Evolutionary conservation across 2,888 invertebrate genomes (phyloP), one percentile per base, ranked within the genome.

Genomic region (Diarsia mendica): DNA sequence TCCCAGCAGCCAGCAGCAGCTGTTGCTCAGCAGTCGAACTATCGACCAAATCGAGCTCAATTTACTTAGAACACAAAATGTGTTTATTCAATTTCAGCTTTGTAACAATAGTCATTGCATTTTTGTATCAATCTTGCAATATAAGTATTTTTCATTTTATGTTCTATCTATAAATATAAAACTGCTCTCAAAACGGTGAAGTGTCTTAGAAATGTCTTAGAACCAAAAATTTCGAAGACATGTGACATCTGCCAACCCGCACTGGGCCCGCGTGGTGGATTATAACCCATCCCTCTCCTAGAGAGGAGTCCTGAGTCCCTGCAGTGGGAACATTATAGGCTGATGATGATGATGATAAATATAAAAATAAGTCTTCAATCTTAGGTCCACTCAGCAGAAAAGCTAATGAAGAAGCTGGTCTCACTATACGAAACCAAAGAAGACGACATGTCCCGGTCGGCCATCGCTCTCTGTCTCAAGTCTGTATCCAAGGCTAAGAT

Each of bases 401-500:
- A 97, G 85, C 90, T 97, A 11, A 97, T 97, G 92, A 93, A 94
- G 79, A 97, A 97, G 85, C 87, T 97, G 33, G 96, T 97, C 58
- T 94, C 93, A 1, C 90, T 97, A 18, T 97, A 97, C 88, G 97
- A 97, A 89, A 95, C 94, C 46, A 95, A 95, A 72, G 96, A 96
- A 67, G 99, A 99, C 89, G 98, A 98, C 84, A 96, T 97, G 0
- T 97, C 97, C 2, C 97, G 98, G 80, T 97, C 98, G 10, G 97
- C 98, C 0, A 97, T 98, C 74, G 98, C 98, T 0, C 96, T 97
- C 72, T 97, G 98, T 0, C 97, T 99, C 33, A 98, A 98, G 88
- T 97, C 99, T 0, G 97, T 99, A 80, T 98, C 98, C 66, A 98
- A 98, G 87, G 98, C 98, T 72, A 98, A 98, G 94, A 98, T 98